Conservation (phyloP, 2,888 invertebrate genomes). For the Orchestes rusci region DNA sequence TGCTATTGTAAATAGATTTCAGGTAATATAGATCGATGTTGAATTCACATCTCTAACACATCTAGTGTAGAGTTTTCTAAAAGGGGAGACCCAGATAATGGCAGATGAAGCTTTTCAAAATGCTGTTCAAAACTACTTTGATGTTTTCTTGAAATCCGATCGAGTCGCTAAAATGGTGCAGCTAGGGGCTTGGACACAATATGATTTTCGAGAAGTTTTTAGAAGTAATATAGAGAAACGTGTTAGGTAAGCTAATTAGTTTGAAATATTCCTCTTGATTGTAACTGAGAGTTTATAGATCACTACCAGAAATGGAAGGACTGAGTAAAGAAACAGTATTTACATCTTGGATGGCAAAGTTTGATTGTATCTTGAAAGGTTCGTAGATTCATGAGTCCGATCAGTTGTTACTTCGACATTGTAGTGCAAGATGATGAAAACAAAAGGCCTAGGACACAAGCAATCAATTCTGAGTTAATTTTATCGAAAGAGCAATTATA, state of each 20-base stretch:
- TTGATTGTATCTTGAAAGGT: conserved; percentile 96
- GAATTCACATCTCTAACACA: neutral
- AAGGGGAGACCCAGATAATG: conserved; percentile 97
- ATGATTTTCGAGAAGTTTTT: conserved; percentile 98
- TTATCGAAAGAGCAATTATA: conserved; percentile 98
- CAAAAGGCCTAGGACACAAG: conserved; percentile 81
- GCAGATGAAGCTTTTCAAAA: conserved; percentile 98
- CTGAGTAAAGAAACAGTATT: conserved; percentile 98
- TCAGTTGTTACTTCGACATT: neutral
- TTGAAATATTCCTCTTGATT: neutral
- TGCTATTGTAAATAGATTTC: conserved; percentile 88
- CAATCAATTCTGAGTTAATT: conserved; percentile 89
- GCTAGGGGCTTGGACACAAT: conserved; percentile 95
- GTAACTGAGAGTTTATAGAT: conserved; percentile 50
- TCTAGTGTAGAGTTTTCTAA: conserved; percentile 70
- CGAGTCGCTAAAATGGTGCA: conserved; percentile 94
- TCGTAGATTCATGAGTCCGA: neutral
- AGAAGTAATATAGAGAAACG: conserved; percentile 98
- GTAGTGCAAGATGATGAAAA: conserved; percentile 71
- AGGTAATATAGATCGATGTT: conserved; percentile 50
- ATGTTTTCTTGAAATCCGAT: conserved; percentile 96
- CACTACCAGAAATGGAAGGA: conserved; percentile 98
- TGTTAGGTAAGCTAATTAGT: conserved; percentile 59
- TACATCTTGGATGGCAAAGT: conserved; percentile 99
- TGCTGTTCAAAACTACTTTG: conserved; percentile 92